phyloP scores from a whole-genome alignment of 2,113 vertebrate species.

The Protomyctophum bolini region DNA sequence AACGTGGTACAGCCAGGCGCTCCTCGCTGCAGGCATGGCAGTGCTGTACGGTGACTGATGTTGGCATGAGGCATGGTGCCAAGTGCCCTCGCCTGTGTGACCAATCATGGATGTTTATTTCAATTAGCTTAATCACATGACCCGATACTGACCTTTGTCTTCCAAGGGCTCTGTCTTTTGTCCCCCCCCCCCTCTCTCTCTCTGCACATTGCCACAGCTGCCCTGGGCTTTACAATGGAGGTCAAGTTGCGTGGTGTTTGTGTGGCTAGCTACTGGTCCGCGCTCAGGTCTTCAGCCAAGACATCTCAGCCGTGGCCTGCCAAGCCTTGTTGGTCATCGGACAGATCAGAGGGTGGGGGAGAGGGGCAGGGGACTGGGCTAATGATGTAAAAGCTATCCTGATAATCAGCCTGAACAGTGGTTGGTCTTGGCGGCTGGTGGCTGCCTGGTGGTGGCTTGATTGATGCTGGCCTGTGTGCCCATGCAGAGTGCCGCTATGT shows the following conservation, averaged over 20 bases:
- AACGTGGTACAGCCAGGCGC: constrained; percentile 55
- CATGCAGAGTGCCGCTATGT: constrained; percentile 64
- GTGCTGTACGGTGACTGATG: constrained; percentile 65
- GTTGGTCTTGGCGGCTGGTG: constrained; percentile 66
- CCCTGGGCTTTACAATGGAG: constrained; percentile 29
- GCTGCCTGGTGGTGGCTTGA: constrained; percentile 68
- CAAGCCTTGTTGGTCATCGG: constrained; percentile 66
- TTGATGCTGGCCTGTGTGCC: constrained; percentile 69
- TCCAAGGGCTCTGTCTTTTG: constrained; percentile 55
- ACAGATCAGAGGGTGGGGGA: constrained; percentile 33
- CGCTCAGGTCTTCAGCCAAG: constrained; percentile 49
- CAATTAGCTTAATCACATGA: constrained; percentile 74
- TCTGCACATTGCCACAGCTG: constrained; percentile 7
- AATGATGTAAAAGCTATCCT: constrained; percentile 73
- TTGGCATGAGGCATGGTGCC: constrained; percentile 69
- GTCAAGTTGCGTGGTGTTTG: constrained; percentile 60
- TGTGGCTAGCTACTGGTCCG: constrained; percentile 43
- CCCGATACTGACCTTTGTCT: constrained; percentile 65
- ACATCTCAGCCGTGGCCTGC: constrained; percentile 64
- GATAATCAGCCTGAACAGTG: constrained; percentile 74
- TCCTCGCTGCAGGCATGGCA: constrained; percentile 51
- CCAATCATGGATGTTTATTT: constrained; percentile 77
- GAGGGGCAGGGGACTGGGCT: constrained; percentile 54
- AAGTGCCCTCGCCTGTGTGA: constrained; percentile 56
- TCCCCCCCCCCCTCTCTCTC: constrained; percentile 23